A percentile compares a stretch with the other conserved stretches of the same genome.
Evolutionary conservation across 2,888 invertebrate genomes (phyloP).

Genomic region (Philopedon plagiatum): DNA sequence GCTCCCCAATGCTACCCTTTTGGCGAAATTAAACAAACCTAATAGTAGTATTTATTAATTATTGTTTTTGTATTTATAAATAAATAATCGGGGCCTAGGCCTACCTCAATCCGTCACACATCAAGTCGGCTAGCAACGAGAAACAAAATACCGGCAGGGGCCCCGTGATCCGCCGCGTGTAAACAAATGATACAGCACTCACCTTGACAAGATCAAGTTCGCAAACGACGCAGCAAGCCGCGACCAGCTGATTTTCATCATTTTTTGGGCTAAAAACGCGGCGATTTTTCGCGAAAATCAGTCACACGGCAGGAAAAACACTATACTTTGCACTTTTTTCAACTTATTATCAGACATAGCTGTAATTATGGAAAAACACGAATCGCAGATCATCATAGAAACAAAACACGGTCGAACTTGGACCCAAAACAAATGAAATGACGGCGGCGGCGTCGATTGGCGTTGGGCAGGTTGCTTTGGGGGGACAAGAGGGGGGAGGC

Average conservation of each 20-base stretch:
- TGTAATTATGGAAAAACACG: conserved; percentile 20
- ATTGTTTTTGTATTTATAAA: background rate
- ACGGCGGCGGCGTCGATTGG: conserved; percentile 40
- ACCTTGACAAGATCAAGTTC: conserved; percentile 52
- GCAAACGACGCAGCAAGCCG: conserved; percentile 41
- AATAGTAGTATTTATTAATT: background rate
- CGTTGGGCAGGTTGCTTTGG: conserved; percentile 26
- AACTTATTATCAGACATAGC: background rate
- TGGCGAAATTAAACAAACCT: background rate
- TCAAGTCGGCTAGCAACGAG: conserved; percentile 23
- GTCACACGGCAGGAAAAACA: background rate
- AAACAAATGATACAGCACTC: conserved; percentile 47
- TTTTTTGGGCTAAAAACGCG: conserved; percentile 23
- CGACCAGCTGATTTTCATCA: conserved; percentile 44
- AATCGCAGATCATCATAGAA: conserved; percentile 23
- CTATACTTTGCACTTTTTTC: background rate
- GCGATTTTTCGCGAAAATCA: conserved; percentile 22
- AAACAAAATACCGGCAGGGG: conserved; percentile 34
- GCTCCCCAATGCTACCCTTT: background rate
- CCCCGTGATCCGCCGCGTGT: conserved; percentile 41
- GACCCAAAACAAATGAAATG: conserved; percentile 49
- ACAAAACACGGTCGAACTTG: conserved; percentile 41
- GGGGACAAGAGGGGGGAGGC: conserved; percentile 40
- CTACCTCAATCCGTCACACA: conserved; percentile 17
- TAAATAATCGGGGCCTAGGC: background rate